Evolutionary conservation across 2,113 vertebrate genomes (phyloP).

Genomic region (Mesitornis unicolor): DNA sequence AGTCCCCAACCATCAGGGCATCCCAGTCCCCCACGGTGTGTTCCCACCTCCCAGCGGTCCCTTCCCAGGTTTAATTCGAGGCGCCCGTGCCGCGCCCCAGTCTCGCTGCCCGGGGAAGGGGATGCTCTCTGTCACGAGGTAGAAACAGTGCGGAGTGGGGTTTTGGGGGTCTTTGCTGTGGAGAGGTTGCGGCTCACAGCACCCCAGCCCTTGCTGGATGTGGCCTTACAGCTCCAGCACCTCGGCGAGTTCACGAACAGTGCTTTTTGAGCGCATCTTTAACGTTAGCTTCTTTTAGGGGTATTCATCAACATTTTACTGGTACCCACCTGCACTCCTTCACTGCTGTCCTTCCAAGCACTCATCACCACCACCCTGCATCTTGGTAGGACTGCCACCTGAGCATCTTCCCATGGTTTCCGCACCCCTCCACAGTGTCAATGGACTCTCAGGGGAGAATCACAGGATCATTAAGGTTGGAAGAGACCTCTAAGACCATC

Average conservation of each 20-base stretch:
- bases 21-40: not conserved
- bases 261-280: not conserved
- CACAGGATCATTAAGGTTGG: too few relatives aligned
- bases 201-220: fast-evolving
- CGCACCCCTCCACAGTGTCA: not conserved
- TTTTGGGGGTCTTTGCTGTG: fast-evolving
- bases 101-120: not conserved
- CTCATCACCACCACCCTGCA: not conserved
- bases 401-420: fast-evolving
- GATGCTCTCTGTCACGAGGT: not conserved
- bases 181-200: too few relatives aligned
- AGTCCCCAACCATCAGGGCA: not conserved
- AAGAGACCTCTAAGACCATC: too few relatives aligned
- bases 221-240: fast-evolving
- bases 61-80: not conserved
- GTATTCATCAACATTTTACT: fast-evolving
- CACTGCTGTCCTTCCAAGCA: not conserved
- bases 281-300: not conserved
- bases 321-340: fast-evolving
- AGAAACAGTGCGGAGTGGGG: too few relatives aligned
- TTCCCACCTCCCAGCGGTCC: not conserved
- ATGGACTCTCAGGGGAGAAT: fast-evolving
- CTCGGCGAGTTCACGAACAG: not conserved
- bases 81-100: not conserved
- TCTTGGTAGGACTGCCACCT: not conserved